Evolutionary conservation across 2,113 vertebrate genomes (phyloP), one percentile per base, ranked within the genome.

Genomic region (Seriola quinqueradiata): DNA sequence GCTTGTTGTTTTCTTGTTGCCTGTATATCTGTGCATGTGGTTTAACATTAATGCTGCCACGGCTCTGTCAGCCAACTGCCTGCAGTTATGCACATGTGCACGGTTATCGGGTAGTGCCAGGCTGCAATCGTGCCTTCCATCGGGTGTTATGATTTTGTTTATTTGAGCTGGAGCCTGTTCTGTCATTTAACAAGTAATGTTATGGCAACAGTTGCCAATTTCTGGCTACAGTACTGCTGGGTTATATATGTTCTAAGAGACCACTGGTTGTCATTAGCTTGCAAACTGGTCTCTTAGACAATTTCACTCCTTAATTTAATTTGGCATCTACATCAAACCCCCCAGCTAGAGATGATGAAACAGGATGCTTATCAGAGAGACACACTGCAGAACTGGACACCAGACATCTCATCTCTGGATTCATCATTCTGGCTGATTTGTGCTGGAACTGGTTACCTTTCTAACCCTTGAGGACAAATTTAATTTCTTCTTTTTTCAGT

Each of bases 361-460:
- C 84, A 25, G 82, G 67, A 75, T 66, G 61, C 82, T 89, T 90
- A 90, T 89, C 84, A 89, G 71, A 80, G 57, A 66, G 52, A 70
- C 80, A 78, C 71, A 79, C 25, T 85, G 82, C 82, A 80, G 70
- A 74, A 81, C 72, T 83, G 73, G 88, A 85, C 79, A 75, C 67
- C 71, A 79, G 71, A 82, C 67, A 83, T 88, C 44, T 76, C 60
- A 79, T 77, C 77, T 79, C 54, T 64, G 74, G 79, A 88, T 77
- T 84, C 75, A 79, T 75, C 44, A 77, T 88, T 83, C 66, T 81
- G 17, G 14, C 64, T 68, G 44, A 75, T 84, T 86, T 80, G 42
- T 64, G 48, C 36, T 77, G 48, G 54, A 82, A 70, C 25, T 52
- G 59, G 68, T 71, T 84, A 82, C 61, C 57, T 87, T 86, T 80